A percentile compares a stretch with the other conserved stretches of the same genome.
These are phyloP conservation scores for Bubalus kerabau DNA, from an alignment of 2,113 vertebrate species.

Conservation along the genomic window DNA sequence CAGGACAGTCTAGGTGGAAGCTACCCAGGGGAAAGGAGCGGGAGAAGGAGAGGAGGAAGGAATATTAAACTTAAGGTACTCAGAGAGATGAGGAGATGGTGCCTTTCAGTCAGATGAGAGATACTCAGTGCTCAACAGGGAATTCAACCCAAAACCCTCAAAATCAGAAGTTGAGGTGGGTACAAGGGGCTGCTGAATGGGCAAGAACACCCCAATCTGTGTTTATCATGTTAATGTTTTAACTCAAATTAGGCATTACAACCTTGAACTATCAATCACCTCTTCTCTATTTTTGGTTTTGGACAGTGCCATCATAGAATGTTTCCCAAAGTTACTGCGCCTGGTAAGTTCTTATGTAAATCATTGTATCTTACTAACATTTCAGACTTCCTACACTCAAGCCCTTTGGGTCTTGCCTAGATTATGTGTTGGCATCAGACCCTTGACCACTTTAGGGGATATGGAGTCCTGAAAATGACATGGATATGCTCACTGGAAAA, in stretches of 20 bases:
- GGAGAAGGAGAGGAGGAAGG: too few species aligned
- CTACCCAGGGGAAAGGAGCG: not conserved
- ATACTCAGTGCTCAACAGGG: not conserved
- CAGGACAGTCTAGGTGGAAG: not conserved
- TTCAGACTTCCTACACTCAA: not conserved
- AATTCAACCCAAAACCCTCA: not conserved
- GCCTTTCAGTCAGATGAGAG: not conserved
- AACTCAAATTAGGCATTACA: not conserved
- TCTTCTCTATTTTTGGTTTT: conserved; percentile 47
- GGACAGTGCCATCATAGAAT: conserved; percentile 82
- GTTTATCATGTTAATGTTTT: not conserved
- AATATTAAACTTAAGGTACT: not conserved
- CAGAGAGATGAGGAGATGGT: not conserved
- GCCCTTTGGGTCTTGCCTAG: not conserved
- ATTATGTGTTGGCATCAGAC: not conserved
- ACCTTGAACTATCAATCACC: not conserved
- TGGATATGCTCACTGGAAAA: not conserved
- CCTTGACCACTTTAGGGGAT: not conserved
- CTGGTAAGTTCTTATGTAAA: conserved; percentile 79
- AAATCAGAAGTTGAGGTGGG: not conserved
- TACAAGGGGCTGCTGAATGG: not conserved
- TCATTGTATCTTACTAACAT: not conserved
- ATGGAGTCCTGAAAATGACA: not conserved
- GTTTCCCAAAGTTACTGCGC: conserved; percentile 86
- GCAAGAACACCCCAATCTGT: not conserved